A percentile compares a stretch with the other conserved stretches of the same genome.
Conservation (phyloP, 2,888 invertebrate genomes). For the Eupithecia centaureata region DNA sequence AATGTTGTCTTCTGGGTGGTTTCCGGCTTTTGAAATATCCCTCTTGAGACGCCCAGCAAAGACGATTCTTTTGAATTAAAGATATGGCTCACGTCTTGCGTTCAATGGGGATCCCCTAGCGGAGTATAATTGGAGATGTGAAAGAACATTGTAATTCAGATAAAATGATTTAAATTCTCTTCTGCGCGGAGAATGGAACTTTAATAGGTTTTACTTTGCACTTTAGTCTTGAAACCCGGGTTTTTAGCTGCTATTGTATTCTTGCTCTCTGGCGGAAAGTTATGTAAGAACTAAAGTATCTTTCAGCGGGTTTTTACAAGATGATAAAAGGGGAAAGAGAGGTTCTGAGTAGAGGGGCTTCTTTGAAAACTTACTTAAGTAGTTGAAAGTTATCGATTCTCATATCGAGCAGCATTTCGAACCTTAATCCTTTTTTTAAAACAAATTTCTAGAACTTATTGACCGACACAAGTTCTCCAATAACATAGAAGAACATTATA, state of each 20-base stretch:
- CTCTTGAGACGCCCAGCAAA: constrained; percentile 8
- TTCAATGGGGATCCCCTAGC: constrained; percentile 34
- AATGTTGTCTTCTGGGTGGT: background rate
- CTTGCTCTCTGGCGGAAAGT: constrained; percentile 11
- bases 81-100: constrained; percentile 44
- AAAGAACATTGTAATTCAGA: constrained; percentile 36
- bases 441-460: background rate
- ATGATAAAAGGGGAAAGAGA: background rate
- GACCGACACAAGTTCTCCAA: background rate
- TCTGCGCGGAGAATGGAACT: constrained; percentile 16
- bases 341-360: background rate
- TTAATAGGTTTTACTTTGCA: constrained; percentile 19
- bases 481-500: background rate
- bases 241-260: constrained; percentile 12
- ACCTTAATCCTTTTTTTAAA: background rate
- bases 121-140: constrained; percentile 37
- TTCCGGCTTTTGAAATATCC: background rate
- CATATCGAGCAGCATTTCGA: background rate
- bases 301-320: constrained; percentile 6
- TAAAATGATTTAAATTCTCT: constrained; percentile 35
- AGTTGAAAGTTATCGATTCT: background rate
- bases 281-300: constrained; percentile 3
- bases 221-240: constrained; percentile 7
- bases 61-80: constrained; percentile 47
- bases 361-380: background rate